phyloP scores from a whole-genome alignment of 2,797 vertebrate genomes.

The Channa striata region DNA sequence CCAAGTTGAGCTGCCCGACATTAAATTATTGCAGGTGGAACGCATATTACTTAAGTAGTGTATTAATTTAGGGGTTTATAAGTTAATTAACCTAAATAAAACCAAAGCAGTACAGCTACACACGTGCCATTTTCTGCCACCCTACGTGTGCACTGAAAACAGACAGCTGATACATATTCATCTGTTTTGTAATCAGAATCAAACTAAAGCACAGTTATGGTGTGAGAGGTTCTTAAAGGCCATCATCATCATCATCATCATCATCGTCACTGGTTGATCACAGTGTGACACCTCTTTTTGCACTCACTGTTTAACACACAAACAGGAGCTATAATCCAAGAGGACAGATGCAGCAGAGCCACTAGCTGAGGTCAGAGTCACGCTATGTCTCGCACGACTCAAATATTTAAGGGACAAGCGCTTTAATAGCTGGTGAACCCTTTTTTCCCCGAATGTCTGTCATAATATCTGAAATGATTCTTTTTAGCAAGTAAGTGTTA shows the following conservation, averaged over 20 bases:
- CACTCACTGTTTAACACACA: conserved; percentile 34
- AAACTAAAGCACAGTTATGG: conserved; percentile 25
- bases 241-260: conserved; percentile 6
- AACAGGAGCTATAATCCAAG: conserved; percentile 1
- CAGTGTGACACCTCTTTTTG: conserved; percentile 1
- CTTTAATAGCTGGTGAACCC: no score
- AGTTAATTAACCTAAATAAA: background rate
- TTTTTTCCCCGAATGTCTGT: background rate
- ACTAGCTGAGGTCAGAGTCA: conserved; percentile 35
- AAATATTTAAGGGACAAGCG: background rate
- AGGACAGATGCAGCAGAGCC: conserved; percentile 1
- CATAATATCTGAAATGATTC: background rate
- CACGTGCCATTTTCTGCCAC: background rate
- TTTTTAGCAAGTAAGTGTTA: conserved; percentile 14
- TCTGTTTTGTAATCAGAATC: conserved; percentile 24
- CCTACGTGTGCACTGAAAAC: background rate
- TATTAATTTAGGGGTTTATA: no score
- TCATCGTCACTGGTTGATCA: conserved; percentile 12
- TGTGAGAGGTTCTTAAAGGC: conserved; percentile 25
- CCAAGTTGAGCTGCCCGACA: conserved; percentile 1
- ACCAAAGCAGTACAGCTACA: background rate
- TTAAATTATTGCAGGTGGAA: background rate
- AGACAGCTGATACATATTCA: conserved; percentile 32
- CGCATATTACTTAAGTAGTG: background rate
- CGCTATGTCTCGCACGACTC: conserved; percentile 2